A percentile compares a stretch with the other conserved stretches of the same genome.
Evolutionary conservation across 1,140 invertebrate species (phyloP).

Genomic region (Leptestheria dahalacensis): DNA sequence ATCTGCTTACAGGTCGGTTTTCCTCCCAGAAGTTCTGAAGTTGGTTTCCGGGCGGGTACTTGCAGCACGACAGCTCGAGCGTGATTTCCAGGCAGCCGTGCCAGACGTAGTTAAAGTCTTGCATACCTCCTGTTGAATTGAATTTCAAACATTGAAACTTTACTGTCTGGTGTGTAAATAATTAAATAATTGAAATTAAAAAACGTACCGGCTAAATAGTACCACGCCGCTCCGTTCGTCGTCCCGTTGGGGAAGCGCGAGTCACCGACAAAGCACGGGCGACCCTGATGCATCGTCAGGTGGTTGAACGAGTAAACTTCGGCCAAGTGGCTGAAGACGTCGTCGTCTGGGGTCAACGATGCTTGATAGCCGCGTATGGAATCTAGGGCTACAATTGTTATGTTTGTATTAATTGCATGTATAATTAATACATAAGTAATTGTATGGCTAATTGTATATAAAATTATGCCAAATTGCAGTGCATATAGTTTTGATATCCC

Average conservation of each 20-base stretch:
- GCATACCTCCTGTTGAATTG: constrained; percentile 46
- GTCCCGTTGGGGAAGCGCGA: constrained; percentile 69
- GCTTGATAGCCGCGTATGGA: constrained; percentile 37
- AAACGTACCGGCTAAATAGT: constrained; percentile 57
- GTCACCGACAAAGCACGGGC: constrained; percentile 44
- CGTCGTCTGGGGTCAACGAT: constrained; percentile 81
- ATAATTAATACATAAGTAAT: not conserved
- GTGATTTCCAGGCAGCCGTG: constrained; percentile 98
- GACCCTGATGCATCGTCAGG: constrained; percentile 64
- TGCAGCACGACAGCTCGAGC: constrained; percentile 91
- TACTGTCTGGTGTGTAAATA: not conserved
- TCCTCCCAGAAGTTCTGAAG: constrained; percentile 87
- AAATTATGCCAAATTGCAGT: constrained; percentile 4
- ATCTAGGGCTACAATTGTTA: constrained; percentile 37
- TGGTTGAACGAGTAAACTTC: constrained; percentile 78
- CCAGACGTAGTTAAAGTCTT: constrained; percentile 96
- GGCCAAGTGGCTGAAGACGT: constrained; percentile 79
- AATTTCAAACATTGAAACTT: not conserved
- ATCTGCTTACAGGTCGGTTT: constrained; percentile 74
- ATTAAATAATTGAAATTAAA: constrained; percentile 15
- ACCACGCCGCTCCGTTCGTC: constrained; percentile 85
- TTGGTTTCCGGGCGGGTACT: constrained; percentile 72
- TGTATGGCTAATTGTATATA: not conserved
- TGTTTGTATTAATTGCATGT: not conserved
- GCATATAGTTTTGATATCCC: no score